Conservation (phyloP, 2,113 vertebrate genomes). For the Neodontobutis hainanensis region DNA sequence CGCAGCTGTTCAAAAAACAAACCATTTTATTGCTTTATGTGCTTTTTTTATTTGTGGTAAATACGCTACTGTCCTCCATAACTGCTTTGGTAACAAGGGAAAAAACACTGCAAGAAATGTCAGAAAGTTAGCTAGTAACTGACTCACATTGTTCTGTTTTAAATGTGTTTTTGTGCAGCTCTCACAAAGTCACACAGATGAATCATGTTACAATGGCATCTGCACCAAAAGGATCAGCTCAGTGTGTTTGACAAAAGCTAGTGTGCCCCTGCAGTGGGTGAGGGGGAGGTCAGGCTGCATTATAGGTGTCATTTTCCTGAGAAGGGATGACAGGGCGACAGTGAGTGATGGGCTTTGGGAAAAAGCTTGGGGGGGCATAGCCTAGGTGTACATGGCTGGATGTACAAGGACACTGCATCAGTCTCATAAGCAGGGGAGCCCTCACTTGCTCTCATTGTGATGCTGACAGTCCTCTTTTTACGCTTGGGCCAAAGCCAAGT, state of each 20-base stretch:
- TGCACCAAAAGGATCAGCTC: not conserved
- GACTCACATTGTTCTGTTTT: no score
- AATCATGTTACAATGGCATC: not conserved
- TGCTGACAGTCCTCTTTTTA: conserved; percentile 59
- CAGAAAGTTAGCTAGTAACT: no score
- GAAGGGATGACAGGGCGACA: conserved; percentile 43
- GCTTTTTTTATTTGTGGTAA: no score
- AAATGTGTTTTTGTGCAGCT: no score
- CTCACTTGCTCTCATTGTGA: conserved; percentile 52
- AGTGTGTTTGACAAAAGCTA: conserved; percentile 25
- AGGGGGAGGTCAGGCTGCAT: conserved; percentile 37
- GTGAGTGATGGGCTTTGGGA: conserved; percentile 56
- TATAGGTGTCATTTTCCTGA: conserved; percentile 44
- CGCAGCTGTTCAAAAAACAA: not conserved
- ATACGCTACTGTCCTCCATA: no score
- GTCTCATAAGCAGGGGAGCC: conserved; percentile 32
- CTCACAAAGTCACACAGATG: not conserved
- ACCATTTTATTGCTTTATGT: no score
- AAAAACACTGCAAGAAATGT: no score
- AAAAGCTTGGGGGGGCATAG: conserved; percentile 1
- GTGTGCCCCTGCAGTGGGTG: conserved; percentile 28
- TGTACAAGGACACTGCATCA: conserved; percentile 64
- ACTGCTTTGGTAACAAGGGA: no score
- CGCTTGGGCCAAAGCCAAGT: conserved; percentile 55
- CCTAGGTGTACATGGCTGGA: conserved; percentile 25